Conservation (phyloP, 2,888 invertebrate species). For the Drosophila mimica region DNA sequence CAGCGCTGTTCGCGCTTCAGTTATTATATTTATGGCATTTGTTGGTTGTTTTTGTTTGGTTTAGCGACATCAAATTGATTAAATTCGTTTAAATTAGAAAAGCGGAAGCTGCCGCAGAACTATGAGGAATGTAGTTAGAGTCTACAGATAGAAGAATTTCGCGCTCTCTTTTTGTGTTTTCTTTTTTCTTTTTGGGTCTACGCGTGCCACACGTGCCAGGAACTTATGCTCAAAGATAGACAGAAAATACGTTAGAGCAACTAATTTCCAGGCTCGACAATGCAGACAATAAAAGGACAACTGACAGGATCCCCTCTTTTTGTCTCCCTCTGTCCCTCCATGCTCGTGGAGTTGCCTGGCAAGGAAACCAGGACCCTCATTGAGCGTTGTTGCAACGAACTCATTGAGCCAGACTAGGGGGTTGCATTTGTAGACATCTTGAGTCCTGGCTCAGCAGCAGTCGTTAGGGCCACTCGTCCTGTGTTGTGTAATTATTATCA, state of each 20-base stretch:
- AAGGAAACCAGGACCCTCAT: constrained; percentile 39
- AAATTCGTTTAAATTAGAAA: constrained; percentile 69
- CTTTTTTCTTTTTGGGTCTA: neutral
- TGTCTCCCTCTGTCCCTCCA: constrained; percentile 15
- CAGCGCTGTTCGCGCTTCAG: constrained; percentile 6
- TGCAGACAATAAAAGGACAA: constrained; percentile 33
- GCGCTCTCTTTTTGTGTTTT: constrained; percentile 4
- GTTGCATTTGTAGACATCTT: constrained; percentile 53
- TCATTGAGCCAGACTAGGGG: constrained; percentile 42
- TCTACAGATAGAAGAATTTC: neutral
- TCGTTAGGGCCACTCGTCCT: constrained; percentile 40
- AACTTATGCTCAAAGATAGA: constrained; percentile 35
- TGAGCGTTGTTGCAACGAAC: constrained; percentile 53
- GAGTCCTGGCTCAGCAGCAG: constrained; percentile 34
- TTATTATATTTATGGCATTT: constrained; percentile 39
- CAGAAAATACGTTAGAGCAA: constrained; percentile 58
- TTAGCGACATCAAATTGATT: constrained; percentile 70
- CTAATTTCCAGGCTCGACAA: constrained; percentile 60
- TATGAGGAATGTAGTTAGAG: constrained; percentile 16
- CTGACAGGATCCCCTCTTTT: constrained; percentile 27
- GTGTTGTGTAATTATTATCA: constrained; percentile 69
- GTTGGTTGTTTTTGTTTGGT: constrained; percentile 40
- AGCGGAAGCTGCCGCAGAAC: constrained; percentile 61
- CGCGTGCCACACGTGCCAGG: constrained; percentile 62
- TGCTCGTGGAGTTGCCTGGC: constrained; percentile 30